A percentile compares a stretch with the other conserved stretches of the same genome.
These are phyloP conservation scores for Tympanoctomys barrerae DNA, from an alignment of 2,797 vertebrate genomes.

Conservation along the genomic window DNA sequence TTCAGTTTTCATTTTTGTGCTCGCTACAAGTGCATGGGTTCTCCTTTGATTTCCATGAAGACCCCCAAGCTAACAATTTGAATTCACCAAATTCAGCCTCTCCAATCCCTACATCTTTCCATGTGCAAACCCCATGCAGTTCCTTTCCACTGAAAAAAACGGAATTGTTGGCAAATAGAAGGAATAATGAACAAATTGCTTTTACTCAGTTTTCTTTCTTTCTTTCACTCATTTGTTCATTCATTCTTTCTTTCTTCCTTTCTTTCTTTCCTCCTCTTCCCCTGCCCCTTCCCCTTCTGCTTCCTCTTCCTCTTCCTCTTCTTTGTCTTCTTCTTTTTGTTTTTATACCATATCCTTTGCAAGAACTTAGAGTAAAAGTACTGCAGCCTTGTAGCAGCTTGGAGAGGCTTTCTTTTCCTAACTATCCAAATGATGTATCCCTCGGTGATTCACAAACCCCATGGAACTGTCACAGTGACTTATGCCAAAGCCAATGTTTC, in stretches of 20 bases:
- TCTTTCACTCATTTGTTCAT: too few species aligned
- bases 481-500: not conserved
- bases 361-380: not conserved
- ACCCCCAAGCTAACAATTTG: not conserved
- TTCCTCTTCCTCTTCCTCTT: not conserved
- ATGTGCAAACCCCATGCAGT: not conserved
- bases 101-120: not conserved
- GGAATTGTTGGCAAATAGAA: slow-evolving; percentile 29
- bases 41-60: not conserved
- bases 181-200: slow-evolving; percentile 4
- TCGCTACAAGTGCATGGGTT: not conserved
- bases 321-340: fast-evolving
- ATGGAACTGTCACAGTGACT: not conserved
- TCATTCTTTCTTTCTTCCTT: fast-evolving
- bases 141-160: not conserved
- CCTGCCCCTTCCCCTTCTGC: not conserved
- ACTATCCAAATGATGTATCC: not conserved
- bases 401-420: not conserved
- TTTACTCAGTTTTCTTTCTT: slow-evolving; percentile 52
- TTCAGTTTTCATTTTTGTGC: slow-evolving; percentile 24
- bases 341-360: fast-evolving
- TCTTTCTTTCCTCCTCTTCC: not conserved
- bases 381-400: not conserved
- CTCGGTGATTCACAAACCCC: not conserved
- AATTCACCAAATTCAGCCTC: not conserved